Percentiles rank a stretch among this genome's conserved stretches.
phyloP scores from a whole-genome alignment of 2,797 vertebrate genomes.

The Spheniscus humboldti region DNA sequence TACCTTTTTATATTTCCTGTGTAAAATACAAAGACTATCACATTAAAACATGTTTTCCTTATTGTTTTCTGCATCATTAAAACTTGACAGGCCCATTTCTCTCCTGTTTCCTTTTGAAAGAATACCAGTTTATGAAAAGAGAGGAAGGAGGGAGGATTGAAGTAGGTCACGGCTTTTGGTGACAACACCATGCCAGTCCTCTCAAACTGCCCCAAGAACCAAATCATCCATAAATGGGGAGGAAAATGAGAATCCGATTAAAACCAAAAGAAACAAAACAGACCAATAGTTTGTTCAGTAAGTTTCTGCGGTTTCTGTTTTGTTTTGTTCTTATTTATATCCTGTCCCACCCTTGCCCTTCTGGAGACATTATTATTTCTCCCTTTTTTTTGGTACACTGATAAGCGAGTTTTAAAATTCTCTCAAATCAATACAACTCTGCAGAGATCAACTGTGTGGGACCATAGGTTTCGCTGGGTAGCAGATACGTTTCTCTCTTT shows the following conservation, averaged over 20 bases:
- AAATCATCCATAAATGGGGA: neutral
- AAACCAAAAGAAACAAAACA: neutral
- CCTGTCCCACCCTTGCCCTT: neutral
- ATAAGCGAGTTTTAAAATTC: neutral
- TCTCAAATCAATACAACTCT: neutral
- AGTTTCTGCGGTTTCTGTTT: neutral
- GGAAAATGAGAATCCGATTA: neutral
- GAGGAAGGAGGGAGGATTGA: neutral
- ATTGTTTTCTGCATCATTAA: constrained; percentile 23
- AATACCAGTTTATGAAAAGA: neutral
- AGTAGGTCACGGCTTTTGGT: neutral
- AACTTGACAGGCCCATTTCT: neutral
- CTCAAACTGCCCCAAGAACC: neutral
- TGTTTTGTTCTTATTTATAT: neutral
- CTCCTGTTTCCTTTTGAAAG: neutral
- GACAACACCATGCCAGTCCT: neutral
- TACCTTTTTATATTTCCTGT: neutral
- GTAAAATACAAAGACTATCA: neutral
- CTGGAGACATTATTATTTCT: neutral
- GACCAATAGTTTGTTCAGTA: neutral
- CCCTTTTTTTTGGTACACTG: neutral
- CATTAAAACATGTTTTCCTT: constrained; percentile 3
- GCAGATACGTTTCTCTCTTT: neutral
- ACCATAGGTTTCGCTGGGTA: neutral
- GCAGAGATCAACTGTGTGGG: accelerated